Evolutionary conservation across 1,140 invertebrate species (phyloP).

Genomic region (Ooceraea biroi): DNA sequence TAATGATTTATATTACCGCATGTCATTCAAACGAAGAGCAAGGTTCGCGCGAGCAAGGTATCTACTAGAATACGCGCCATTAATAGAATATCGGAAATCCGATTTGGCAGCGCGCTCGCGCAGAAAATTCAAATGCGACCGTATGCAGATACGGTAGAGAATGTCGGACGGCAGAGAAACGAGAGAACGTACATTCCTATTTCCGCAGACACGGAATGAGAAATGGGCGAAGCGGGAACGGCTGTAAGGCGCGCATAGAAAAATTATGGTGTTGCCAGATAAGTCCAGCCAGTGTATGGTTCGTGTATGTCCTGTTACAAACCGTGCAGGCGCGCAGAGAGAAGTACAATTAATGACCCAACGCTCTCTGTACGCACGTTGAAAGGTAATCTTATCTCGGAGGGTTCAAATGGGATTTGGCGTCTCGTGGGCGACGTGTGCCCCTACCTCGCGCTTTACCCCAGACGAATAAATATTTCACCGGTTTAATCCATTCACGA

Average conservation of each 20-base stretch:
- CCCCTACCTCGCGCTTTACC: not conserved
- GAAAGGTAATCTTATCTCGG: slow-evolving; percentile 36
- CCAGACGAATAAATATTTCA: slow-evolving; percentile 49
- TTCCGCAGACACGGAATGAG: not conserved
- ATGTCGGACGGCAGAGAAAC: not conserved
- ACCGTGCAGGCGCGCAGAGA: not conserved
- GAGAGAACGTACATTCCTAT: slow-evolving; percentile 17
- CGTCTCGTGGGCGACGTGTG: not conserved
- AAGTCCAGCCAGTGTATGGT: not conserved
- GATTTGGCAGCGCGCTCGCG: not conserved
- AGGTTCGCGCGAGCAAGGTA: too few species aligned
- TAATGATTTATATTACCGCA: not conserved
- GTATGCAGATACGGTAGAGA: not conserved
- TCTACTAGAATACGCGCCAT: not conserved
- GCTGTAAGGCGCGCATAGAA: slow-evolving; percentile 28
- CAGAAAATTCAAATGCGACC: slow-evolving; percentile 24
- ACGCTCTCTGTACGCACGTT: not conserved
- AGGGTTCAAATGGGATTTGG: slow-evolving; percentile 14
- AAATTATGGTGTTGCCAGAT: slow-evolving; percentile 44
- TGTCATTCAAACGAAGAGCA: not conserved
- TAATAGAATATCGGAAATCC: slow-evolving; percentile 22
- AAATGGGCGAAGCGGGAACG: slow-evolving; percentile 37
- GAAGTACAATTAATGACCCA: slow-evolving; percentile 22
- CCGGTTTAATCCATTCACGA: slow-evolving; percentile 29
- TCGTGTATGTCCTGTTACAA: not conserved